phyloP scores from a whole-genome alignment of 2,888 invertebrate species.

The Bursaphelenchus okinawaensis region DNA sequence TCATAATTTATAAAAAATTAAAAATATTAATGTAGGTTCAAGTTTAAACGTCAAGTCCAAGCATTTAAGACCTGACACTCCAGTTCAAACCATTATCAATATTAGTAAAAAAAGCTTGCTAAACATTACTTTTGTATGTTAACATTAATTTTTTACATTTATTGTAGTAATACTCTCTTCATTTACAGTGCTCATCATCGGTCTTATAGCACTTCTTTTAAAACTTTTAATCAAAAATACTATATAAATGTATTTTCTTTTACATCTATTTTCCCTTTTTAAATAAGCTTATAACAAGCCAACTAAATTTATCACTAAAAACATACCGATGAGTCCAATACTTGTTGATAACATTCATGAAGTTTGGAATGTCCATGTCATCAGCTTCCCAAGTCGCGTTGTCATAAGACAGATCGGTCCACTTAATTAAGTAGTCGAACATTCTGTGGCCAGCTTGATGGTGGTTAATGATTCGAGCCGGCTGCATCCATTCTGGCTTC shows the following conservation, averaged over 20 bases:
- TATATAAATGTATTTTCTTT: background rate
- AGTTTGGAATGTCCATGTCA: slow-evolving; percentile 72
- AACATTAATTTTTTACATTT: no score
- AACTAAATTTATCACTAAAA: background rate
- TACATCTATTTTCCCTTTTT: background rate
- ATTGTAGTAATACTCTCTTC: background rate
- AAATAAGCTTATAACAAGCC: background rate
- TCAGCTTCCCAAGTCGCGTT: slow-evolving; percentile 97
- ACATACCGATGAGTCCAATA: slow-evolving; percentile 67
- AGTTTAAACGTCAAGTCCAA: background rate
- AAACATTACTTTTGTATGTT: background rate
- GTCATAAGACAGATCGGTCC: slow-evolving; percentile 93
- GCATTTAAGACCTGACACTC: background rate
- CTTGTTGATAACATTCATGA: slow-evolving; percentile 72
- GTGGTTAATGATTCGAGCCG: slow-evolving; percentile 85
- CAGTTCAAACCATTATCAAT: background rate
- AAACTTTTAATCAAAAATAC: background rate
- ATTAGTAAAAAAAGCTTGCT: background rate
- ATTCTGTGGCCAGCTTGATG: slow-evolving; percentile 54
- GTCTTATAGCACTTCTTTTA: background rate
- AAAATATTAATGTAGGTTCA: background rate
- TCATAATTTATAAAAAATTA: background rate
- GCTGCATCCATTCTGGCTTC: slow-evolving; percentile 91
- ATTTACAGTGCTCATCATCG: background rate
- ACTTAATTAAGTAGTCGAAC: slow-evolving; percentile 85